Evolutionary conservation across 1,140 invertebrate genomes (phyloP).

Genomic region (Zaprionus capensis): DNA sequence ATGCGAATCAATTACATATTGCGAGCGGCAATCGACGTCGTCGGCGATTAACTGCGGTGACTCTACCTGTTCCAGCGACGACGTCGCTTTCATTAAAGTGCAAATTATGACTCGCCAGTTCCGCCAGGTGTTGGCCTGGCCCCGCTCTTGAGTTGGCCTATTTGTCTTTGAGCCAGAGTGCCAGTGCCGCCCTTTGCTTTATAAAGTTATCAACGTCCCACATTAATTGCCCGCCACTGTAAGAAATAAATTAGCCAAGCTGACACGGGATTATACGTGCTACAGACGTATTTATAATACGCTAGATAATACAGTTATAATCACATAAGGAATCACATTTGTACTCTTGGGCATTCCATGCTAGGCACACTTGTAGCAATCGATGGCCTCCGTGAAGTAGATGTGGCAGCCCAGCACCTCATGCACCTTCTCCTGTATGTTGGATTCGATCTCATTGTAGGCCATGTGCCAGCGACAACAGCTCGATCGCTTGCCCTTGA

Average conservation of each 20-base stretch:
- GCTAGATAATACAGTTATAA: background rate
- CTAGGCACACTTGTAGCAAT: constrained; percentile 42
- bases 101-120: constrained; percentile 82
- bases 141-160: constrained; percentile 73
- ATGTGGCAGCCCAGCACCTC: constrained; percentile 32
- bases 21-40: constrained; percentile 46
- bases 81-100: constrained; percentile 81
- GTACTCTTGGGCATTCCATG: background rate
- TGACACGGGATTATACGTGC: background rate
- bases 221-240: constrained; percentile 44
- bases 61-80: constrained; percentile 65
- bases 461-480: constrained; percentile 62
- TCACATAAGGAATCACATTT: background rate
- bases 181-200: constrained; percentile 60
- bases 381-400: constrained; percentile 47
- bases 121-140: constrained; percentile 80
- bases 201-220: constrained; percentile 76
- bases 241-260: constrained; percentile 68
- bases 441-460: constrained; percentile 53
- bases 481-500: constrained; percentile 51
- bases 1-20: constrained; percentile 80
- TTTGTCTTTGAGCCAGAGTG: constrained; percentile 65
- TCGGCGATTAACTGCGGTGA: constrained; percentile 79
- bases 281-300: constrained; percentile 3
- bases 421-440: constrained; percentile 43